A percentile compares a stretch with the other conserved stretches of the same genome.
phyloP scores from a whole-genome alignment of 2,113 vertebrate species.

The Dascyllus trimaculatus region DNA sequence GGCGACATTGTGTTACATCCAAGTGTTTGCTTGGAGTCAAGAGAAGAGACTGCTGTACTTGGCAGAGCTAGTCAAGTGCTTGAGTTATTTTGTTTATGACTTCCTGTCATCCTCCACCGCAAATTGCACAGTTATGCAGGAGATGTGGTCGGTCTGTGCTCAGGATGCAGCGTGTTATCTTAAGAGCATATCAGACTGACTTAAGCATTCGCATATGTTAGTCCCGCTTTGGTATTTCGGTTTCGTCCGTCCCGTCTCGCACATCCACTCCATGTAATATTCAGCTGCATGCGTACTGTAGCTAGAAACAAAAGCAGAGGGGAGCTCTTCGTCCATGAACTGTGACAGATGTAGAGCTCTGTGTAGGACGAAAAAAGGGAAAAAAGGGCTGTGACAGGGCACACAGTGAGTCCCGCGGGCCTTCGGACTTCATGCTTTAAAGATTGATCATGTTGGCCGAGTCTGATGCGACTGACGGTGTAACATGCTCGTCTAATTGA shows the following conservation, averaged over 20 bases:
- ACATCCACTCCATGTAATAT: slow-evolving; percentile 14
- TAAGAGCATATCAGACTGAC: slow-evolving; percentile 11
- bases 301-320: slow-evolving; percentile 14
- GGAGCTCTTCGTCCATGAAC: slow-evolving; percentile 18
- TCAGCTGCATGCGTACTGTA: slow-evolving; percentile 12
- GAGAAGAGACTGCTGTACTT: slow-evolving; percentile 37
- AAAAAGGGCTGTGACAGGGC: slow-evolving; percentile 22
- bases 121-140: slow-evolving; percentile 42
- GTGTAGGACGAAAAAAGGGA: slow-evolving; percentile 23
- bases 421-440: slow-evolving; percentile 22
- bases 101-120: slow-evolving; percentile 61
- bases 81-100: slow-evolving; percentile 67
- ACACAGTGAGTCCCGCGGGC: slow-evolving; percentile 31
- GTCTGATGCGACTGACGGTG: slow-evolving; percentile 35
- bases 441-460: slow-evolving; percentile 41
- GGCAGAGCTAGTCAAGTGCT: slow-evolving; percentile 26
- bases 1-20: slow-evolving; percentile 40
- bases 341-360: slow-evolving; percentile 59
- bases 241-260: neutral
- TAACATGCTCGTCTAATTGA: slow-evolving; percentile 33
- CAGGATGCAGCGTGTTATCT: slow-evolving; percentile 20
- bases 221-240: slow-evolving; percentile 1
- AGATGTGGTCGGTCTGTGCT: slow-evolving; percentile 1
- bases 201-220: neutral
- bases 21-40: slow-evolving; percentile 43